Conservation (phyloP, 2,888 invertebrate species). For the Agrenia bidenticulata region DNA sequence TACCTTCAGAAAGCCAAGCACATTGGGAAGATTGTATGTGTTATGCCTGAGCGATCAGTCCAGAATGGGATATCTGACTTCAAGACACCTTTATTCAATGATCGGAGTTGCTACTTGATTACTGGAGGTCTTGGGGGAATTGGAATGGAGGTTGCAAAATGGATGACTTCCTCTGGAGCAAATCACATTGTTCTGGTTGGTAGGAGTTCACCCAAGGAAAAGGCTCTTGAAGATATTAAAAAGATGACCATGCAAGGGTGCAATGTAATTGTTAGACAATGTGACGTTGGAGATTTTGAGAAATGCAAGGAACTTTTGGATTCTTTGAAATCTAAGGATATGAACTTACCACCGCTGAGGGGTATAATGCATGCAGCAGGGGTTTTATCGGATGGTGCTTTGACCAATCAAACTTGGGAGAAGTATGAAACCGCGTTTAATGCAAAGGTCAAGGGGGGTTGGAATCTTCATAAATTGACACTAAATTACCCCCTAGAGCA, state of each 20-base stretch:
- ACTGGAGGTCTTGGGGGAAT: conserved; percentile 47
- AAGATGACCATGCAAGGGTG: conserved; percentile 16
- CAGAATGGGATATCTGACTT: conserved; percentile 9
- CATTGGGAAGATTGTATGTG: conserved; percentile 41
- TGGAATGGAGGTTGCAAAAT: conserved; percentile 42
- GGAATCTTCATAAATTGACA: conserved; percentile 39
- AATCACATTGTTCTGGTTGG: conserved; percentile 35
- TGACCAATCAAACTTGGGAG: conserved; percentile 45
- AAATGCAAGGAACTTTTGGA: conserved; percentile 27
- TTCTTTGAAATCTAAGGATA: conserved; percentile 18
- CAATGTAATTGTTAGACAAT: conserved; percentile 20
- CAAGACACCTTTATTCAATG: conserved; percentile 32
- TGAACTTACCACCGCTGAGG: conserved; percentile 35
- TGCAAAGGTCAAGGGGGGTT: conserved; percentile 39
- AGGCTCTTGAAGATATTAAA: conserved; percentile 23
- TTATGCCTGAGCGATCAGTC: conserved; percentile 29
- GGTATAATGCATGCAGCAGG: conserved; percentile 46
- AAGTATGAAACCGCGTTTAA: conserved; percentile 29
- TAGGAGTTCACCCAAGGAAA: conserved; percentile 29
- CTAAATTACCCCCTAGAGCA: conserved; percentile 29
- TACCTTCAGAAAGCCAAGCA: conserved; percentile 44
- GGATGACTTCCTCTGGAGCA: conserved; percentile 38
- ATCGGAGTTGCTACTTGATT: conserved; percentile 34
- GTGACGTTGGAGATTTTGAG: conserved; percentile 33
- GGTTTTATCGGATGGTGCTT: conserved; percentile 31